phyloP scores from a whole-genome alignment of 2,113 vertebrate species.

The Festucalex cinctus region DNA sequence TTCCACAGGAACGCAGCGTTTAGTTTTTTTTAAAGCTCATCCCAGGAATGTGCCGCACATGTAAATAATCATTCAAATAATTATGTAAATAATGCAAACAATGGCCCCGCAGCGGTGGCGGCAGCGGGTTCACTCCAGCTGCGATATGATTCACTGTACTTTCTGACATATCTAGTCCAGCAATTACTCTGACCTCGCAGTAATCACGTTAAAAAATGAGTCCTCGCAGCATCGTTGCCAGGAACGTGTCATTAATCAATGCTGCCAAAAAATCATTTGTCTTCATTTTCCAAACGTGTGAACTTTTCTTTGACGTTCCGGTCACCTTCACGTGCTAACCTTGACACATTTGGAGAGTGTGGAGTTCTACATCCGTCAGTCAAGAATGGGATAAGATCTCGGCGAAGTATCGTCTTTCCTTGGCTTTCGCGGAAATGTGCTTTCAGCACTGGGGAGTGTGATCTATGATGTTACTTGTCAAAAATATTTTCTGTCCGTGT shows the following conservation, averaged over 20 bases:
- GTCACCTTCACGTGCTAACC: constrained; percentile 6
- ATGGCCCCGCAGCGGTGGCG: neutral
- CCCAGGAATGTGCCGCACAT: neutral
- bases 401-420: constrained; percentile 26
- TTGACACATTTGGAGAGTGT: constrained; percentile 19
- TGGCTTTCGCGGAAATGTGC: constrained; percentile 19
- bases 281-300: neutral
- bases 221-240: neutral
- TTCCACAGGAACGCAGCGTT: constrained; percentile 32
- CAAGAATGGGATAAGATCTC: constrained; percentile 32
- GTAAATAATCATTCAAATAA: neutral
- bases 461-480: constrained; percentile 11
- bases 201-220: neutral
- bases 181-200: neutral
- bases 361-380: constrained; percentile 17
- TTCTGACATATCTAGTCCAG: constrained; percentile 11
- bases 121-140: neutral
- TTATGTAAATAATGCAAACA: neutral
- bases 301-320: constrained; percentile 1
- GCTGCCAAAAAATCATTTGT: constrained; percentile 16
- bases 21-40: neutral
- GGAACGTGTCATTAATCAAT: constrained; percentile 4
- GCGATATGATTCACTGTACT: neutral
- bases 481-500: neutral
- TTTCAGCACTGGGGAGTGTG: constrained; percentile 11